A percentile compares a stretch with the other conserved stretches of the same genome.
Conservation (phyloP, 2,888 invertebrate genomes). For the Dinocampus coccinellae region DNA sequence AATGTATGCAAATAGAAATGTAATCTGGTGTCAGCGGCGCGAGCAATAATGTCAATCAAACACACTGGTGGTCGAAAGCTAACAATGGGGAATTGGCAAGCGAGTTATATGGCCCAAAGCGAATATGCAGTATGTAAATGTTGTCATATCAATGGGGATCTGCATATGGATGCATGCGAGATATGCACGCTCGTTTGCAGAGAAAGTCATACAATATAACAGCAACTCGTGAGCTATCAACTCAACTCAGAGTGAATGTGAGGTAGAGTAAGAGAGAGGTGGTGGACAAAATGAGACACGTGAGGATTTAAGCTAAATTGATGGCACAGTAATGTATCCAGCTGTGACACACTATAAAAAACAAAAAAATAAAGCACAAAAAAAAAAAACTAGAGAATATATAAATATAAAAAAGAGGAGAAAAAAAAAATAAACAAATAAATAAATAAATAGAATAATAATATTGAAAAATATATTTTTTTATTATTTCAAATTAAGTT, state of each 20-base stretch:
- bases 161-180: conserved; percentile 67
- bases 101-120: conserved; percentile 65
- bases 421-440: too few relatives aligned
- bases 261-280: background rate
- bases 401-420: too few relatives aligned
- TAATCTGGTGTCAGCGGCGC: conserved; percentile 69
- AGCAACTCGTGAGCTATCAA: conserved; percentile 12
- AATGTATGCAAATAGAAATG: conserved; percentile 70
- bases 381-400: too few relatives aligned
- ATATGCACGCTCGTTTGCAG: conserved; percentile 48
- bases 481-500: too few relatives aligned
- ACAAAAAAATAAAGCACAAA: background rate
- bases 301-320: background rate
- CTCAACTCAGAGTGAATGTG: background rate
- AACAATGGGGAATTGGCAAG: conserved; percentile 67
- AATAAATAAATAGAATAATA: too few relatives aligned
- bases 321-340: background rate
- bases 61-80: conserved; percentile 67
- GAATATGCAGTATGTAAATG: conserved; percentile 70
- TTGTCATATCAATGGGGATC: conserved; percentile 69
- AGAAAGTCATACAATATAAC: conserved; percentile 2
- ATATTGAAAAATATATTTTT: too few relatives aligned
- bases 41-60: conserved; percentile 70
- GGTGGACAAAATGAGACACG: background rate
- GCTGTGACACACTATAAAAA: background rate